Evolutionary conservation across 2,888 invertebrate species (phyloP), one percentile per base, ranked within the genome.

Genomic region (Anagyrus pseudococci): DNA sequence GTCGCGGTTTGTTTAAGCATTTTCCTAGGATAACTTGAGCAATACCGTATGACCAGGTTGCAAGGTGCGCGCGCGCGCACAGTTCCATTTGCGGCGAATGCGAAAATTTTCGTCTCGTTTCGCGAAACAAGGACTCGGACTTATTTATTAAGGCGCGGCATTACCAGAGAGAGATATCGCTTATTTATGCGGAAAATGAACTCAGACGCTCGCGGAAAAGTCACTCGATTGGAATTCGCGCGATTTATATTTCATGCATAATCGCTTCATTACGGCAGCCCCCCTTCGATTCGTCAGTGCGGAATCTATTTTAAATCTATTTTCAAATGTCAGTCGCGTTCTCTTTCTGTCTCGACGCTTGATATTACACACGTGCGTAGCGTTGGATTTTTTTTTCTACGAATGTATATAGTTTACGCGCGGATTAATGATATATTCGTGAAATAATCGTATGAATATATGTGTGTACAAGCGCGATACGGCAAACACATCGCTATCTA

Each of bases 161-260:
- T 37, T 19, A 25, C 40, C 26, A n/a, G n/a, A n/a, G n/a, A n/a
- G 25, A 25, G 22, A 49, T 4, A 41, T 41, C 33, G 33, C 33
- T 61, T 25, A 46, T 46, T 50, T 56, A 55, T 56, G 56, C 40
- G 15, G 26, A 46, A 46, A 43, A 33, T 46, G 23, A 46, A 33
- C 10, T 19, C 37, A 47, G 17, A 19, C 19, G 26, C 52, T 57
- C 40, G 19, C 8, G 44, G 50, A 37, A 55, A 55, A 50, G 37
- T 64, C 58, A 55, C 20, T 58, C 33, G 55, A 59, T 23, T 13
- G 63, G 55, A 50, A 64, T 64, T 44, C 29, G 29, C 26, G 41
- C 17, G 20, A 59, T 54, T 55, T 49, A 54, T 55, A 53, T 15
- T 19, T 20, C 19, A 19, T 43, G 19, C 22, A 44, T 60, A 54